Conservation (phyloP, 2,797 vertebrate species). For the Carduelis carduelis region DNA sequence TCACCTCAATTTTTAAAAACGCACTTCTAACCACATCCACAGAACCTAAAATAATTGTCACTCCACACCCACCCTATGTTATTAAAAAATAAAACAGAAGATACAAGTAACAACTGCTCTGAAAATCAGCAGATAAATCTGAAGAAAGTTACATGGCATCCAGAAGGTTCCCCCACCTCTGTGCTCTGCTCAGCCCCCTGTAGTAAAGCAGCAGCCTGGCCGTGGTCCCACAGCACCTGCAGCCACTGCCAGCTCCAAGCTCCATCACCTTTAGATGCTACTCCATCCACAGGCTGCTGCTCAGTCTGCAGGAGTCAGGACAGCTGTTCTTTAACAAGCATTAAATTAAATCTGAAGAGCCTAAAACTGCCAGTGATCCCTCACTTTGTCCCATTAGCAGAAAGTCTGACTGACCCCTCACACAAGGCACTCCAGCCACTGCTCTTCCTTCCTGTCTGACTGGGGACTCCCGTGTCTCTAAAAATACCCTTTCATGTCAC, state of each 20-base stretch:
- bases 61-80: background rate
- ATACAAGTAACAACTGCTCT: background rate
- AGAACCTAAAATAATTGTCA: background rate
- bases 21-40: background rate
- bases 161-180: background rate
- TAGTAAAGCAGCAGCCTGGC: background rate
- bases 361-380: background rate
- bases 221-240: rapidly evolving
- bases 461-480: background rate
- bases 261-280: background rate
- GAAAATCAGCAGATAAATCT: background rate
- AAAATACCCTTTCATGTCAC: background rate
- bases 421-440: background rate
- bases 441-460: background rate
- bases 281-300: background rate
- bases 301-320: background rate
- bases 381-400: background rate
- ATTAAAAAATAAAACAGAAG: background rate
- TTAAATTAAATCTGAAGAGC: background rate
- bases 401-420: background rate
- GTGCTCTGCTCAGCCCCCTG: background rate
- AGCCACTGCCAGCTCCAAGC: background rate
- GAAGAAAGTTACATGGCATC: background rate
- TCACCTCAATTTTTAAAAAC: background rate
- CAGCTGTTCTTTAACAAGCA: background rate